Percentiles rank a stretch among this genome's conserved stretches.
These are phyloP conservation scores for Rhodeus uyekii DNA, from an alignment of 2,797 vertebrate genomes.

Conservation along the genomic window DNA sequence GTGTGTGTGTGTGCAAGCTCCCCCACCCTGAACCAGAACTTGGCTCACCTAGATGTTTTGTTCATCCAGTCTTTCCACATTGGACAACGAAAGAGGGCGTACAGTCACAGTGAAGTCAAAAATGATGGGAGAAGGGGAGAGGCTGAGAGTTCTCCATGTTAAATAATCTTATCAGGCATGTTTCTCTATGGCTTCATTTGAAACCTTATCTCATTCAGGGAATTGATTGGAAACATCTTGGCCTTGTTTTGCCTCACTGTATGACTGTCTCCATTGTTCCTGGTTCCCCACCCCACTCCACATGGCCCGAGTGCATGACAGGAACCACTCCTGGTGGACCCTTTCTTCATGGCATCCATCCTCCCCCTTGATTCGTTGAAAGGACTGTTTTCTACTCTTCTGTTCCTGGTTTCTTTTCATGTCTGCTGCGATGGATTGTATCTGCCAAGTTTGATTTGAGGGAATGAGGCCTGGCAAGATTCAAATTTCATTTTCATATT, in stretches of 20 bases:
- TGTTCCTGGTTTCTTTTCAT: conserved; percentile 26
- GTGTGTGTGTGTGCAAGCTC: conserved; percentile 47
- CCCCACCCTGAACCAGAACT: conserved; percentile 74
- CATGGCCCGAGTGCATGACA: conserved; percentile 51
- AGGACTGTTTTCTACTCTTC: conserved; percentile 23
- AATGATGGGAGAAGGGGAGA: conserved; percentile 13
- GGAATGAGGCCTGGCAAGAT: conserved; percentile 56
- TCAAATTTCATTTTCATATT: conserved; percentile 65
- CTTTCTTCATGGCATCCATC: conserved; percentile 36
- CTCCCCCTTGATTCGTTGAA: conserved; percentile 14
- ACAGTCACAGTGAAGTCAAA: conserved; percentile 1
- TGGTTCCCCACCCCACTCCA: conserved; percentile 53
- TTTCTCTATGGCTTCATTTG: conserved; percentile 44
- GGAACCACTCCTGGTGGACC: conserved; percentile 52
- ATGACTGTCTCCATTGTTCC: conserved; percentile 68
- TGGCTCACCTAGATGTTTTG: conserved; percentile 78
- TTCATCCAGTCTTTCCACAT: conserved; percentile 58
- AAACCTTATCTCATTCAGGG: conserved; percentile 71
- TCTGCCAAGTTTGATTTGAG: conserved; percentile 43
- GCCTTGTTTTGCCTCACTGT: conserved; percentile 49
- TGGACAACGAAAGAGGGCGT: conserved; percentile 21
- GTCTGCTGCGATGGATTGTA: neutral
- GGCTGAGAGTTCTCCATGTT: conserved; percentile 44
- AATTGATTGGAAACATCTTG: conserved; percentile 81
- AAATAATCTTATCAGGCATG: conserved; percentile 48